Conservation (phyloP, 2,797 vertebrate genomes). For the Sebastes paucispinis region DNA sequence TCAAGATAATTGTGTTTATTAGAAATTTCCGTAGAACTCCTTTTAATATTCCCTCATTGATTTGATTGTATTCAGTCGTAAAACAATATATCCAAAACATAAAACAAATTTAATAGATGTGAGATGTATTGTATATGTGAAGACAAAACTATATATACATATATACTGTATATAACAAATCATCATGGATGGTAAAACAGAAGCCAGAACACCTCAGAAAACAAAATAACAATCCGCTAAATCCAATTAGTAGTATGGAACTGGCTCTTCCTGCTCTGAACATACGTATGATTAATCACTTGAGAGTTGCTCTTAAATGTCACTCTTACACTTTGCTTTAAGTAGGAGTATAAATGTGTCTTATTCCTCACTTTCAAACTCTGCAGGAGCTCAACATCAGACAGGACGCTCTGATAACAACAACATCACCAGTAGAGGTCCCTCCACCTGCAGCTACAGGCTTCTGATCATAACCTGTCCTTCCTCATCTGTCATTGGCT, state of each 20-base stretch:
- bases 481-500: neutral
- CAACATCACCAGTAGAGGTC: slow-evolving; percentile 12
- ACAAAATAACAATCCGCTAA: neutral
- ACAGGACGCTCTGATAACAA: neutral
- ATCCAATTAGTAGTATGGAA: neutral
- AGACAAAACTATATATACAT: too few relatives aligned
- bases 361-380: neutral
- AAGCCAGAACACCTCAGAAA: neutral
- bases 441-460: neutral
- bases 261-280: neutral
- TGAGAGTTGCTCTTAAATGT: neutral
- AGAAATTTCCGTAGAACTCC: too few relatives aligned
- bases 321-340: neutral
- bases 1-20: too few relatives aligned
- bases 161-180: too few relatives aligned
- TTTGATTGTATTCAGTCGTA: too few relatives aligned
- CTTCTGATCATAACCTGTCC: neutral
- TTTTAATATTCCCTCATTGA: too few relatives aligned
- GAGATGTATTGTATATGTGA: too few relatives aligned
- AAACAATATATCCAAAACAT: too few relatives aligned
- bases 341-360: neutral
- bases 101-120: too few relatives aligned
- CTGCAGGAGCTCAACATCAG: neutral
- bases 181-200: neutral
- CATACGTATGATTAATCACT: neutral